Percentiles rank a stretch among this genome's conserved stretches.
phyloP scores from a whole-genome alignment of 92 coral and sea anemone species.

The Porites evermanni region DNA sequence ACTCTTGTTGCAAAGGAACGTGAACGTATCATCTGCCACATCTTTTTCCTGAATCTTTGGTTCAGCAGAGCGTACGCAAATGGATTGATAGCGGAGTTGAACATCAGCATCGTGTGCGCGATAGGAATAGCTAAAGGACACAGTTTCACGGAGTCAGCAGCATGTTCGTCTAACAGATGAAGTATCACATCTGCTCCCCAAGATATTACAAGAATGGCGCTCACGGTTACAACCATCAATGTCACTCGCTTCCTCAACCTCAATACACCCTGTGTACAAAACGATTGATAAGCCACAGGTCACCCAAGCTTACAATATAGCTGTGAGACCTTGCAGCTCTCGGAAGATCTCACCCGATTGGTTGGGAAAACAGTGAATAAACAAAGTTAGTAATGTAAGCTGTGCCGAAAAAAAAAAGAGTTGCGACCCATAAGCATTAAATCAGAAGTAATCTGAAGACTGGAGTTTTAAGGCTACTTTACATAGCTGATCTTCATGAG shows the following conservation, averaged over 20 bases:
- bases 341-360: no score
- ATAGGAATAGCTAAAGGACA: background rate
- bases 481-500: no score
- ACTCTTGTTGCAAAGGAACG: background rate
- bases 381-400: no score
- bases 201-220: background rate
- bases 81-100: background rate
- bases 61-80: constrained; percentile 2
- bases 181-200: background rate
- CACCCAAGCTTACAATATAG: no score
- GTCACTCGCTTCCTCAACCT: background rate
- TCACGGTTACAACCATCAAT: background rate
- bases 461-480: no score
- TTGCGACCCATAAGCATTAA: no score
- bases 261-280: background rate
- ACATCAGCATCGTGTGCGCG: background rate
- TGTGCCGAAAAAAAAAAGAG: no score
- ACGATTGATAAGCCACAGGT: background rate
- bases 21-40: background rate
- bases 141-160: background rate
- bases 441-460: no score
- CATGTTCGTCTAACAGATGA: background rate
- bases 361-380: no score
- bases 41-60: background rate
- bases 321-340: no score